phyloP scores from a whole-genome alignment of 2,113 vertebrate genomes.

The Anhinga rufa region DNA sequence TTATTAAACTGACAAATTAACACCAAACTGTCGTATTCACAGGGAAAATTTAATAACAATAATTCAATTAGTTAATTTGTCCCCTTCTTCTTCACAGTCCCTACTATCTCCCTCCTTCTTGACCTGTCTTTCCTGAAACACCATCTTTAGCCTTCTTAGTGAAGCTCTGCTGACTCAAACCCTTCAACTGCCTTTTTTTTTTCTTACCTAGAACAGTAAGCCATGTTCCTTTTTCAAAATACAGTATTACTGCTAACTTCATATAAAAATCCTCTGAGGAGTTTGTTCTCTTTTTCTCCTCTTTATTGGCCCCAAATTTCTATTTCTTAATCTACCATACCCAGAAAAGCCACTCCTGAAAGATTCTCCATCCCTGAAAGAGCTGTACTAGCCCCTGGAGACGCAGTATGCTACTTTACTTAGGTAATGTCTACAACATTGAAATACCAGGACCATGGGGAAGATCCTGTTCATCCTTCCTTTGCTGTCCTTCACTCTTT shows the following conservation, averaged over 20 bases:
- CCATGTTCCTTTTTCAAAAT: conserved; percentile 27
- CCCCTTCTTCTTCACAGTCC: not conserved
- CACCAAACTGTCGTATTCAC: not conserved
- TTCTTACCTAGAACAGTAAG: not conserved
- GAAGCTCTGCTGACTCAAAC: not conserved
- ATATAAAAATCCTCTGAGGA: not conserved
- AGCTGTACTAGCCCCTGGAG: not conserved
- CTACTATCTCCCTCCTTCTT: not conserved
- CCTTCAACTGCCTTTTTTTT: not conserved
- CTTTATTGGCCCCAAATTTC: not conserved
- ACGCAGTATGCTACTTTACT: not conserved
- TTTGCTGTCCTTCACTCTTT: not conserved
- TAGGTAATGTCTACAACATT: not conserved
- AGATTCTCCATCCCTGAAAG: not conserved
- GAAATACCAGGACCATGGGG: not conserved
- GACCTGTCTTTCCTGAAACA: not conserved
- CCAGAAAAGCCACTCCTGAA: not conserved
- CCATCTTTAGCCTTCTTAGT: not conserved
- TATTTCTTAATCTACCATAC: not conserved
- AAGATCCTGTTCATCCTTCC: not conserved
- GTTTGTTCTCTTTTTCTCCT: not conserved
- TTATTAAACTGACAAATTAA: not conserved
- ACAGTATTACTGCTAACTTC: not conserved
- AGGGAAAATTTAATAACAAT: not conserved
- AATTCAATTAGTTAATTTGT: not conserved